A percentile compares a stretch with the other conserved stretches of the same genome.
phyloP scores from a whole-genome alignment of 2,888 invertebrate genomes.

The Dicyrtoma fusca region DNA sequence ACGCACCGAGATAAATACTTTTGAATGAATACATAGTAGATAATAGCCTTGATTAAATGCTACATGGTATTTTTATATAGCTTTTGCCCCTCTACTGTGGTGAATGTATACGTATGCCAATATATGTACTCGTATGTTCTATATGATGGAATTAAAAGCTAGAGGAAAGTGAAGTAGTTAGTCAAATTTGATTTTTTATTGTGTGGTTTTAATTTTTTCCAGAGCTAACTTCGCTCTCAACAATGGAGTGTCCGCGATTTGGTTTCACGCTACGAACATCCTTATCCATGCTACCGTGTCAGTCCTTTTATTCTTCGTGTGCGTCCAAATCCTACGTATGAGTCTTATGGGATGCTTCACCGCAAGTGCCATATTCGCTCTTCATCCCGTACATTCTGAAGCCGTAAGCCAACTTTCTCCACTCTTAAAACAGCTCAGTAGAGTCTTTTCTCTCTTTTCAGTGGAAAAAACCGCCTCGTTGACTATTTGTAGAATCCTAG shows the following conservation, averaged over 20 bases:
- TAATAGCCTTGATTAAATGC: too few species aligned
- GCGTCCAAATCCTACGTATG: constrained; percentile 69
- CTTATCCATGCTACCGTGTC: constrained; percentile 75
- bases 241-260: constrained; percentile 69
- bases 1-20: too few species aligned
- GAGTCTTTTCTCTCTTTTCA: too few species aligned
- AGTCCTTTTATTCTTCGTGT: constrained; percentile 71
- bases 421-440: not conserved
- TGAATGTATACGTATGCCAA: too few species aligned
- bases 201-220: constrained; percentile 61
- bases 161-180: too few species aligned
- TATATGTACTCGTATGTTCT: too few species aligned
- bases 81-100: too few species aligned
- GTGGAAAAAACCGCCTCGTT: too few species aligned
- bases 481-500: too few species aligned
- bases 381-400: constrained; percentile 86
- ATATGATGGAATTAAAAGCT: too few species aligned
- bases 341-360: constrained; percentile 71
- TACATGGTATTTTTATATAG: too few species aligned
- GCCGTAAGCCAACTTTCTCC: constrained; percentile 71
- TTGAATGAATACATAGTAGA: too few species aligned
- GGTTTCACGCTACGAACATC: constrained; percentile 81
- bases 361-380: constrained; percentile 76
- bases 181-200: constrained; percentile 11
- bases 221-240: constrained; percentile 75